Evolutionary conservation across 2,888 invertebrate genomes (phyloP).

Genomic region (Carabus problematicus): DNA sequence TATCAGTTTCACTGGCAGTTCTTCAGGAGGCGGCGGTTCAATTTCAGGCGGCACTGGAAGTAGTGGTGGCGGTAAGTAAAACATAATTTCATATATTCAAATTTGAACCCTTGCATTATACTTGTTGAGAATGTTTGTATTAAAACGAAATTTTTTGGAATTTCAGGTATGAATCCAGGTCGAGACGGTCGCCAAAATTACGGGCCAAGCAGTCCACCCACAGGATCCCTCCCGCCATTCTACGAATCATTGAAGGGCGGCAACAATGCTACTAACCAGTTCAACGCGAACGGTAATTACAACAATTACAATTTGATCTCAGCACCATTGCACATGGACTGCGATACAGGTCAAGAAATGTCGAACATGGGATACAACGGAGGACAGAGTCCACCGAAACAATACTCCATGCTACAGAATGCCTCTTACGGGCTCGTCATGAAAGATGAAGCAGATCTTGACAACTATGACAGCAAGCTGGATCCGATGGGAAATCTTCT

Average conservation of each 20-base stretch:
- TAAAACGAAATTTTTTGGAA: not conserved
- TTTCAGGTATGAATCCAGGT: slow-evolving; percentile 62
- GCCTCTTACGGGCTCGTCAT: slow-evolving; percentile 81
- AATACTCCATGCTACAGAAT: slow-evolving; percentile 80
- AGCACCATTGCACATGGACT: slow-evolving; percentile 76
- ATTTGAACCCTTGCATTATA: not conserved
- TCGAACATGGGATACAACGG: slow-evolving; percentile 61
- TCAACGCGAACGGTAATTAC: slow-evolving; percentile 72
- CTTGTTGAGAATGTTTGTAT: not conserved
- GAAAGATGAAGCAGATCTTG: slow-evolving; percentile 81
- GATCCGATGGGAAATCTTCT: slow-evolving; percentile 70
- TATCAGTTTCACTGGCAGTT: slow-evolving; percentile 63
- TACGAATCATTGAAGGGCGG: slow-evolving; percentile 86
- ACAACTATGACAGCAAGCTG: slow-evolving; percentile 75
- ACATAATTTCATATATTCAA: slow-evolving; percentile 58
- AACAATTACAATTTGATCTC: slow-evolving; percentile 75
- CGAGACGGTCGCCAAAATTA: slow-evolving; percentile 85
- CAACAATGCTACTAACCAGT: slow-evolving; percentile 71
- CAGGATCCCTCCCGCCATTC: slow-evolving; percentile 87
- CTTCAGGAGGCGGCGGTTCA: slow-evolving; percentile 59
- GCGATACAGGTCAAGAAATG: slow-evolving; percentile 74
- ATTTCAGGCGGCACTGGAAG: slow-evolving; percentile 66
- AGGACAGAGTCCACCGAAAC: slow-evolving; percentile 64
- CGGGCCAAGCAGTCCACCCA: slow-evolving; percentile 87
- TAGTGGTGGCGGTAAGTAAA: slow-evolving; percentile 63